Evolutionary conservation across 2,797 vertebrate genomes (phyloP).

Genomic region (Falco berigora): DNA sequence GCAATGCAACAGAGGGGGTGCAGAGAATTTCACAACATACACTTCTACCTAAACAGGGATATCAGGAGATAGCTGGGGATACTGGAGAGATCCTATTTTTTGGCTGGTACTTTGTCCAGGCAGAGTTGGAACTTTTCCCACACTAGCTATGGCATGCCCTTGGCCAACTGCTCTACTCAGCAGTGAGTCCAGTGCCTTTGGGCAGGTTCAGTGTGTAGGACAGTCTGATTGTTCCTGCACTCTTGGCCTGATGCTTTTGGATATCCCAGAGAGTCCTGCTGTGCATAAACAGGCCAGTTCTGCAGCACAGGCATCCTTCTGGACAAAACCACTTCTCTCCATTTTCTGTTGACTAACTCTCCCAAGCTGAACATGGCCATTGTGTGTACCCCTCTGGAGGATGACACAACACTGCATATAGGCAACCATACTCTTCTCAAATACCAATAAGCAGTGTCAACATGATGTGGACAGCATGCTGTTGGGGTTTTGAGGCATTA

Average conservation of each 20-base stretch:
- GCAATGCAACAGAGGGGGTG: not conserved
- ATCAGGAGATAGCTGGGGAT: not conserved
- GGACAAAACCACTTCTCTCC: not conserved
- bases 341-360: not conserved
- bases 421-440: not conserved
- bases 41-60: not conserved
- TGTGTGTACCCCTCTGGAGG: not conserved
- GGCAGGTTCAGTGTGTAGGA: not conserved
- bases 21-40: not conserved
- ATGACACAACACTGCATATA: not conserved
- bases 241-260: not conserved
- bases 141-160: not conserved
- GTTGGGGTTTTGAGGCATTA: not conserved
- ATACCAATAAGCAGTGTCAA: not conserved
- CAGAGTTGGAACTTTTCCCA: not conserved
- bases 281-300: not conserved
- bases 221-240: not conserved
- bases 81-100: not conserved
- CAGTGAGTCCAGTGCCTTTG: not conserved
- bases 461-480: not conserved
- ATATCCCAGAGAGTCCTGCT: not conserved
- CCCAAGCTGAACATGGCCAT: not conserved
- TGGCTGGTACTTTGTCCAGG: not conserved
- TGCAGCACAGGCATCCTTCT: not conserved
- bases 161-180: not conserved